Percentiles rank a stretch among this genome's conserved stretches.
These are phyloP conservation scores for Andricus quercusramuli DNA, from an alignment of 2,888 invertebrate genomes.

Conservation along the genomic window DNA sequence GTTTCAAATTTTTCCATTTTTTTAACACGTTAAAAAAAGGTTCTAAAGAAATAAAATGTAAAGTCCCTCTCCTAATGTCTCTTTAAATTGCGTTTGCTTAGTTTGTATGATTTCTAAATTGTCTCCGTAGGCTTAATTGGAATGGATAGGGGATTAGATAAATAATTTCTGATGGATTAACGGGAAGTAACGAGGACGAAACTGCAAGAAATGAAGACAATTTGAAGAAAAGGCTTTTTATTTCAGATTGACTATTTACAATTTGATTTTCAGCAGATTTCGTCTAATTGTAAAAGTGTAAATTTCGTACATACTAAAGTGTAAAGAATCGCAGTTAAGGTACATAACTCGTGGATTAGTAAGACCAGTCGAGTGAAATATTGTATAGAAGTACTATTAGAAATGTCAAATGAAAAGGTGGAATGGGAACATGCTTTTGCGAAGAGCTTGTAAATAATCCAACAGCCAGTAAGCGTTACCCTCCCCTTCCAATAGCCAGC, in stretches of 20 bases:
- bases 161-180: neutral
- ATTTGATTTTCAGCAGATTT: neutral
- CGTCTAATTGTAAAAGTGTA: conserved; percentile 16
- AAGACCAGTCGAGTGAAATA: neutral
- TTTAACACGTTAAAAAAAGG: neutral
- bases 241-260: too few relatives aligned
- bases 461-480: conserved; percentile 61
- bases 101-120: conserved; percentile 3
- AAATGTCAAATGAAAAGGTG: neutral
- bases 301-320: conserved; percentile 41
- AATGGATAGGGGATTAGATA: neutral
- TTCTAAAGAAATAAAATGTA: neutral
- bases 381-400: conserved; percentile 20
- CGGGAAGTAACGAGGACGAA: neutral
- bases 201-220: neutral
- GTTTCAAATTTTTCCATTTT: neutral
- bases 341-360: conserved; percentile 46
- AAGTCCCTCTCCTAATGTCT: neutral
- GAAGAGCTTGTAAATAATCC: conserved; percentile 58
- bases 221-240: neutral
- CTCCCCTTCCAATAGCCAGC: conserved; percentile 61
- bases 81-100: neutral
- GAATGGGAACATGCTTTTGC: conserved; percentile 19
- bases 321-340: conserved; percentile 43
- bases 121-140: neutral